Base-by-base conservation (phyloP, 2,113 vertebrate species). In the Pimephales promelas region DNA sequence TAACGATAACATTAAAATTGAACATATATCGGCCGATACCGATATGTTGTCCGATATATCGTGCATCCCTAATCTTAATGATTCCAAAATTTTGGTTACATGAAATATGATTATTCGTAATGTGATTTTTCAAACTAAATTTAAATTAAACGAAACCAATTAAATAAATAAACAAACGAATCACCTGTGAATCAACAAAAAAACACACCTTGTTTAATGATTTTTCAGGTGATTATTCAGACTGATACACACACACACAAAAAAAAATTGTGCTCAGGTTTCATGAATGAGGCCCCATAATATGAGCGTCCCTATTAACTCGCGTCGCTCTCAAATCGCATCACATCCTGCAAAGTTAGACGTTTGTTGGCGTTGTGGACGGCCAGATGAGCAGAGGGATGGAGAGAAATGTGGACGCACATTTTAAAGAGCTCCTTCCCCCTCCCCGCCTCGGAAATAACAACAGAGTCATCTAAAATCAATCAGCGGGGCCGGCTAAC, bases 391-490 rank as follows among this genome's bases (percentile, higher is more conserved):
- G 70, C 70, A 34, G 52, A 56, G 62, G 80, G 57, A 87, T 68
- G 31, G 52, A 81, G 80, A 70, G 75, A 74, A 79, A 74, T 79
- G 83, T 83, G 80, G 80, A 87, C 3, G 40, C 72, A 80, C 83
- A 87, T 87, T 84, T 87, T 87, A 87, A 87, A 85, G 54, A 87
- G 83, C 68, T 74, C 22, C 79, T 47, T 28, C 68, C 20, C 80
- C 49, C 22, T 22, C 57, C 75, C 61, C 70, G 57, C 57, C 40
- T 14, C 81, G 79, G 88, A 85, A 85, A 88, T 88, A 88, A 86
- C 86, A 89, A 86, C 85, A 89, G 82, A 82, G 87, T 89, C 83
- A 89, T 89, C 86, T 89, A 82, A 88, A 86, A 89, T 86, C 85
- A 88, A 89, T 89, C 83, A 87, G 81, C 54, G 28, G 49, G 66